Base-by-base conservation (phyloP, 2,888 invertebrate species). In the Melipona beecheii region DNA sequence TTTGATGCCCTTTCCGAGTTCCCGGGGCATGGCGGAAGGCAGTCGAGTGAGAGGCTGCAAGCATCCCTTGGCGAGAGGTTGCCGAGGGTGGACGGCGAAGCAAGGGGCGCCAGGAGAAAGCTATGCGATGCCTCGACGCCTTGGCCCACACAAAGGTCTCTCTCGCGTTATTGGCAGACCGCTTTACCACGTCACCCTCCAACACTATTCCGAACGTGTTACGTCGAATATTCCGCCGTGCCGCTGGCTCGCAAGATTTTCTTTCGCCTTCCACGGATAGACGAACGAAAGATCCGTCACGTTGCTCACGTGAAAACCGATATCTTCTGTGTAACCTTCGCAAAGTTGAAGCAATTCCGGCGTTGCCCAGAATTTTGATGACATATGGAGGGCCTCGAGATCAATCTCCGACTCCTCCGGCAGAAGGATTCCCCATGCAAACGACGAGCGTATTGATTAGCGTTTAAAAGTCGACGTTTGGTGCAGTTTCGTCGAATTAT, bases 1-100 rank as follows among this genome's bases (percentile, higher is more conserved):
- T 92, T 92, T 92, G 92, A 92, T 92, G 92, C 89, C 84, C 91
- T 88, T 90, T 90, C 43, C 91, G 88, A 91, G 89, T 91, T 90
- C 88, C 91, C 87, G 81, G 85, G 81, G 85, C 84, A 87, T 83
- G 86, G 89, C 85, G 74, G 88, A 85, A 90, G 87, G 90, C 91
- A 91, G 89, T 90, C 92, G 89, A 90, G 92, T 89, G 92, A 89
- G 90, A 91, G 89, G 81, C 89, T 86, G 85, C 86, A 89, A 89
- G 89, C 90, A 91, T 91, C 87, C 90, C 91, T 88, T 87, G 87
- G 83, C 84, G 72, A 70, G 72, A 70, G 87, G 86, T 84, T 81
- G 84, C 70, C 71, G 74, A 36, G 84, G 75, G 64, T 74, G 79
- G 76, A 66, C 68, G 70, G 80, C 56, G 86, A 86, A 84, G 90